These are phyloP conservation scores for Rhabdornis inornatus DNA, from an alignment of 2,113 vertebrate genomes.

Conservation along the genomic window DNA sequence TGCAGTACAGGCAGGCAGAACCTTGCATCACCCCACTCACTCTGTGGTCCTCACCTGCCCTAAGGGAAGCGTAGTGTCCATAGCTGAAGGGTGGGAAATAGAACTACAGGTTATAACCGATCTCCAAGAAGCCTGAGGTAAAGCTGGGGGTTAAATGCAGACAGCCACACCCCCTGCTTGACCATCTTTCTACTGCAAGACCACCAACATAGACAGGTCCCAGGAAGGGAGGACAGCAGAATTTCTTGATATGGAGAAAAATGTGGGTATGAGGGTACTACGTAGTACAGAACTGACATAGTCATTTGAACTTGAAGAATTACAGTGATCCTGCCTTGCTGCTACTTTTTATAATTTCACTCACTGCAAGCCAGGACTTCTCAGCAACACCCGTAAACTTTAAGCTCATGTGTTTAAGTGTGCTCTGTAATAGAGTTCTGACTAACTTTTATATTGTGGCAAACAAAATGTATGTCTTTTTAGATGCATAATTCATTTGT, in stretches of 20 bases:
- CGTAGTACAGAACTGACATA: neutral
- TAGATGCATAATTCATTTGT: neutral
- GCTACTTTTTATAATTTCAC: neutral
- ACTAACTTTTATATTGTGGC: neutral
- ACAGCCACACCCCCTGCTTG: neutral
- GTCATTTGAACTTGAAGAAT: neutral
- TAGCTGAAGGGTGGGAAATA: neutral
- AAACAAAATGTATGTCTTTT: neutral
- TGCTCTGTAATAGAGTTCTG: neutral
- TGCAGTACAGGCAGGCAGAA: neutral
- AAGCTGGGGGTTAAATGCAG: neutral
- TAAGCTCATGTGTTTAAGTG: neutral
- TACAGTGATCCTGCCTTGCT: neutral
- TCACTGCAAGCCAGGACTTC: neutral
- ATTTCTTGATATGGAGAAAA: neutral
- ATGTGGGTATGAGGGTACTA: neutral
- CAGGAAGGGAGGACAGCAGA: neutral
- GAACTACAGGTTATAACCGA: neutral
- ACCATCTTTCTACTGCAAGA: neutral
- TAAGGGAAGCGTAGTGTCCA: fast-evolving
- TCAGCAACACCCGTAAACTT: neutral
- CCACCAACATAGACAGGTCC: neutral
- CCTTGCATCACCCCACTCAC: neutral
- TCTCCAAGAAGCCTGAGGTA: neutral
- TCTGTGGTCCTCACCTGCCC: neutral